These are phyloP conservation scores for Sphaerophoria taeniata DNA, from an alignment of 2,888 invertebrate genomes.

Conservation along the genomic window DNA sequence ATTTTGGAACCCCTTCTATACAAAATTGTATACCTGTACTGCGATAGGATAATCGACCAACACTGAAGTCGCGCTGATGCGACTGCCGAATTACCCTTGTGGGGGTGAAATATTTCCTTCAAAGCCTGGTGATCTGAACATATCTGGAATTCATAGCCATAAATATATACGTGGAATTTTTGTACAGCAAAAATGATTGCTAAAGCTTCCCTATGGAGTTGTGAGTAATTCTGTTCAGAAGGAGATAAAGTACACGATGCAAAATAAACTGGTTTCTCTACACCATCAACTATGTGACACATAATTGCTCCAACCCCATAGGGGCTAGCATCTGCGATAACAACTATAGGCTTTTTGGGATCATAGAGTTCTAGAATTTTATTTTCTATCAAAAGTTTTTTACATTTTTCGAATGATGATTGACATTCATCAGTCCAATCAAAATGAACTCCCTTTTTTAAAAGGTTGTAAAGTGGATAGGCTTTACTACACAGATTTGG, in stretches of 20 bases:
- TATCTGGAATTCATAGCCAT: constrained; percentile 72
- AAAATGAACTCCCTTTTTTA: too few relatives aligned
- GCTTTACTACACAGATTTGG: constrained; percentile 16
- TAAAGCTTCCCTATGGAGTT: not conserved
- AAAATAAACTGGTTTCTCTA: constrained; percentile 58
- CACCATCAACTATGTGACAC: constrained; percentile 52
- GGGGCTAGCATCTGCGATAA: constrained; percentile 40
- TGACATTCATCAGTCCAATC: too few relatives aligned
- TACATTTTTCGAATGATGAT: constrained; percentile 5
- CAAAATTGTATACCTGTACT: too few relatives aligned
- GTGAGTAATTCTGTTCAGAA: constrained; percentile 14
- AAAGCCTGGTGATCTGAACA: constrained; percentile 43
- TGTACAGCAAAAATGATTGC: constrained; percentile 75
- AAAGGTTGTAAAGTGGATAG: constrained; percentile 16
- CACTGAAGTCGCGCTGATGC: constrained; percentile 1
- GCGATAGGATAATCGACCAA: not conserved
- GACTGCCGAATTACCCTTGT: constrained; percentile 5
- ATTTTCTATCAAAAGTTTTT: constrained; percentile 5
- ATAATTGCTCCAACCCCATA: constrained; percentile 22
- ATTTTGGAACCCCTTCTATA: constrained; percentile 19
- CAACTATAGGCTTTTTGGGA: constrained; percentile 24
- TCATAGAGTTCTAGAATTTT: constrained; percentile 40
- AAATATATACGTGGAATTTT: constrained; percentile 81
- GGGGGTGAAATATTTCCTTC: constrained; percentile 2
- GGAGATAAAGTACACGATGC: constrained; percentile 50